Conservation (phyloP, 2,797 vertebrate genomes). For the Atherinosoma microstoma region DNA sequence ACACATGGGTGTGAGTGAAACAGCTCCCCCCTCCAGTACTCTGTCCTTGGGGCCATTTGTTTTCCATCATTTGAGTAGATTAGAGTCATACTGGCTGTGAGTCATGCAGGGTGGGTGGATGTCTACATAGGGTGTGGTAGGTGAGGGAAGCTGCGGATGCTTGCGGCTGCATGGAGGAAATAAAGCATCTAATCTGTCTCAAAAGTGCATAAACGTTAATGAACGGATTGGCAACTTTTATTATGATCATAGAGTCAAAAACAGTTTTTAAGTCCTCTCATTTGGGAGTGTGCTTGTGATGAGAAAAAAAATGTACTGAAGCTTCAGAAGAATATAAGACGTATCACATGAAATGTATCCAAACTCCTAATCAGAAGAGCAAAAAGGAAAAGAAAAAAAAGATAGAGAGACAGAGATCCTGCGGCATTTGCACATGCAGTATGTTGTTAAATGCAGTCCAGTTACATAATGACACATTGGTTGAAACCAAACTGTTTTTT, state of each 20-base stretch:
- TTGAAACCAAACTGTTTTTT: conserved; percentile 16
- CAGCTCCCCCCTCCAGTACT: conserved; percentile 40
- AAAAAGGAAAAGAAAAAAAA: conserved; percentile 15
- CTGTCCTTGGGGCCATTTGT: conserved; percentile 71
- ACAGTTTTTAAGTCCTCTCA: conserved; percentile 15
- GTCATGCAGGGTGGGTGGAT: conserved; percentile 77
- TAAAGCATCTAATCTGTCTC: conserved; percentile 64
- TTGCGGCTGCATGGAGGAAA: conserved; percentile 49
- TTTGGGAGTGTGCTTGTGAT: conserved; percentile 10
- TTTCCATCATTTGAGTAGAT: conserved; percentile 71
- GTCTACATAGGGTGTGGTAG: conserved; percentile 77
- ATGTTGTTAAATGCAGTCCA: conserved; percentile 16
- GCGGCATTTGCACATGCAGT: conserved; percentile 28
- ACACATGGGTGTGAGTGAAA: conserved; percentile 53
- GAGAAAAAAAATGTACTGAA: conserved; percentile 2
- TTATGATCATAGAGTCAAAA: conserved; percentile 52
- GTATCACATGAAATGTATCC: conserved; percentile 20
- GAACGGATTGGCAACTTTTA: conserved; percentile 39
- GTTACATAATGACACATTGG: conserved; percentile 28
- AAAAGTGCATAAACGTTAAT: conserved; percentile 64
- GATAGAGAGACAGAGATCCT: conserved; percentile 8
- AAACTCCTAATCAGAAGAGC: conserved; percentile 3
- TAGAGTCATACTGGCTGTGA: conserved; percentile 74
- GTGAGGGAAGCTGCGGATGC: conserved; percentile 55
- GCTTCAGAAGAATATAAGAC: background rate